Base-by-base conservation (phyloP, 2,113 vertebrate genomes). In the Chlorodrepanis virens region DNA sequence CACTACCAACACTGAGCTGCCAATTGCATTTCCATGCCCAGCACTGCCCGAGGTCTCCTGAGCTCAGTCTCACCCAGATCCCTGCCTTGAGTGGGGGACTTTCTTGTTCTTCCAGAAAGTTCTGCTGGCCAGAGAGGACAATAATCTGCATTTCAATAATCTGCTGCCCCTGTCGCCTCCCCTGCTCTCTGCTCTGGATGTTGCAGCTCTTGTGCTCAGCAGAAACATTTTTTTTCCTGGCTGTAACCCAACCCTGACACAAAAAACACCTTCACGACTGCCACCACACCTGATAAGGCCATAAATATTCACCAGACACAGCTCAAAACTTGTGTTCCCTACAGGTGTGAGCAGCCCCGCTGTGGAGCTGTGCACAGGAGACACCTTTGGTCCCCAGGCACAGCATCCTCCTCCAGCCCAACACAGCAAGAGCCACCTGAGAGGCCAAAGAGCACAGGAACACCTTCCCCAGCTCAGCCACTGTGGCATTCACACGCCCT, bases 31-130 rank as follows among this genome's bases (percentile, higher is more conserved):
- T 45, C 6, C 12, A 1, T 2, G 11, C 13, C 40, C 39, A 63
- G 37, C n/a, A 14, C 24, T 69, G n/a, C 6, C 29, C 0, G 2
- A 39, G 18, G 3, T 27, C 37, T 24, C 49, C 19, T 7, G 8
- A 83, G 57, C 86, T 59, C 11, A 52, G 56, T 29, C 33, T 83
- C 7, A 12, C 23, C 47, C 7, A 12, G 6, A 29, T 50, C 83
- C 29, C 35, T 29, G 68, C 53, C 69, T 67, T 12, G 8, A 37
- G 18, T 2, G 12, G 15, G 28, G 60, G 33, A 52, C 11, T 81
- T 25, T 1, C 25, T 17, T 25, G 9, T 29, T 37, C 10, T 54
- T 74, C 27, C 83, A 59, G n/a, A 11, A 60, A 20, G 44, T 47
- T 56, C 15, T 7, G 2, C 1, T n/a, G 60, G 31, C n/a, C 53